These are phyloP conservation scores for Pogonomyrmex californicus DNA, from an alignment of 1,140 invertebrate species.

Conservation along the genomic window DNA sequence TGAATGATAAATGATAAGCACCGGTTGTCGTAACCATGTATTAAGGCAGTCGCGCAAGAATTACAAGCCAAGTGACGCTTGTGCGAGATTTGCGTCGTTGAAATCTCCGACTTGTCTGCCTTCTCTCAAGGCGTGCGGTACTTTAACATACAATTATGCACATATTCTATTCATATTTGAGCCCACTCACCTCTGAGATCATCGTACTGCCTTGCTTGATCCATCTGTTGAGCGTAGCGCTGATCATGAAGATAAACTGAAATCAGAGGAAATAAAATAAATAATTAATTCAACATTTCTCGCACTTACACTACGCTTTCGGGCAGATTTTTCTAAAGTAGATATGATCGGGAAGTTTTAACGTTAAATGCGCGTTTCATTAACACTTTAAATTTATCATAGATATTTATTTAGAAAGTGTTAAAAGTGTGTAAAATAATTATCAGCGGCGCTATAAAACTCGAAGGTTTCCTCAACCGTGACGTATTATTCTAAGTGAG, in stretches of 20 bases:
- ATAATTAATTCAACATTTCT: slow-evolving; percentile 7
- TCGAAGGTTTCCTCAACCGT: slow-evolving; percentile 32
- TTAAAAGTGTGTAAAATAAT: slow-evolving; percentile 5
- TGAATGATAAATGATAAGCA: background rate
- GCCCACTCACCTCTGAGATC: slow-evolving; percentile 70
- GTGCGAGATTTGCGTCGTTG: slow-evolving; percentile 45
- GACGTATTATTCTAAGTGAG: slow-evolving; percentile 16
- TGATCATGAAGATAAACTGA: slow-evolving; percentile 82
- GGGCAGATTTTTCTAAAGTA: background rate
- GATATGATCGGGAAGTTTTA: background rate
- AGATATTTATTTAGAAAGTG: slow-evolving; percentile 45
- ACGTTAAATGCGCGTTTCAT: slow-evolving; percentile 21
- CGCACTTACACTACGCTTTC: background rate
- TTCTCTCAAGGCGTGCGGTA: slow-evolving; percentile 29
- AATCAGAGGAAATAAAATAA: slow-evolving; percentile 65
- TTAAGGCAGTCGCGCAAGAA: slow-evolving; percentile 2
- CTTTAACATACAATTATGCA: slow-evolving; percentile 28
- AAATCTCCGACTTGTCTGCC: slow-evolving; percentile 43
- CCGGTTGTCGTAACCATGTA: background rate
- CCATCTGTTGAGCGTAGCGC: slow-evolving; percentile 79
- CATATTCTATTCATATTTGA: slow-evolving; percentile 64
- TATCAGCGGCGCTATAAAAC: slow-evolving; percentile 31
- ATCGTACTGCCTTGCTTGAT: slow-evolving; percentile 67
- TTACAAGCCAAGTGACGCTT: slow-evolving; percentile 17
- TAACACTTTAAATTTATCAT: slow-evolving; percentile 2